Evolutionary conservation across 53 echinoderm and acorn worm species (phyloP).

Genomic region (Paracentrotus lividus): DNA sequence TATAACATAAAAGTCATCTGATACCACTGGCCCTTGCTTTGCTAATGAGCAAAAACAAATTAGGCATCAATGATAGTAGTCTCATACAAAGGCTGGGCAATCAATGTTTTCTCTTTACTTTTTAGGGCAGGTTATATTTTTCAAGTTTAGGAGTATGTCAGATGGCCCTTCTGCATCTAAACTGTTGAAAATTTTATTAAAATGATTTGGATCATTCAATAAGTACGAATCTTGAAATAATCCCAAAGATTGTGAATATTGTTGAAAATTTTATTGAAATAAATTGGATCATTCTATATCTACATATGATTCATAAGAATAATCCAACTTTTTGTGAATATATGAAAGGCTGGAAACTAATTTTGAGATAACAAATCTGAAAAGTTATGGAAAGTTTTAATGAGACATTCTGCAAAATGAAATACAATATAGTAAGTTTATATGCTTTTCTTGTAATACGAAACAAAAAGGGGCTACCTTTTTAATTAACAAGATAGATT

Average conservation of each 20-base stretch:
- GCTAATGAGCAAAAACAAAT: constrained; percentile 51
- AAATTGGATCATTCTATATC: no score
- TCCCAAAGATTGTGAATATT: no score
- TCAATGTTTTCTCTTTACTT: not conserved
- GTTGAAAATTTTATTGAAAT: no score
- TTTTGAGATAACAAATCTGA: not conserved
- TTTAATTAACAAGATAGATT: not conserved
- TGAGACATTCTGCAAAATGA: not conserved
- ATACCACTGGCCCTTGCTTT: constrained; percentile 27
- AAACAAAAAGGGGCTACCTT: no score
- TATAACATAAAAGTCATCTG: constrained; percentile 26
- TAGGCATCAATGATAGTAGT: constrained; percentile 38
- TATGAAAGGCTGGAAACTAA: not conserved
- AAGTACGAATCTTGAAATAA: no score
- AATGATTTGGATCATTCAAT: no score
- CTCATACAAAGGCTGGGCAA: not conserved
- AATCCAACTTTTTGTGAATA: not conserved
- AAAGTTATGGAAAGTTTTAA: not conserved
- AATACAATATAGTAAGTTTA: not conserved
- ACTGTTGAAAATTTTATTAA: no score
- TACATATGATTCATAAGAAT: no score
- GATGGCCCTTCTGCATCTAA: no score
- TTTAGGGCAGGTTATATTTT: no score
- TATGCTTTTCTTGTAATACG: no score
- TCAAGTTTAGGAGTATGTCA: no score